A percentile compares a stretch with the other conserved stretches of the same genome.
Evolutionary conservation across 2,888 invertebrate species (phyloP).

Genomic region (Microplitis manilae): DNA sequence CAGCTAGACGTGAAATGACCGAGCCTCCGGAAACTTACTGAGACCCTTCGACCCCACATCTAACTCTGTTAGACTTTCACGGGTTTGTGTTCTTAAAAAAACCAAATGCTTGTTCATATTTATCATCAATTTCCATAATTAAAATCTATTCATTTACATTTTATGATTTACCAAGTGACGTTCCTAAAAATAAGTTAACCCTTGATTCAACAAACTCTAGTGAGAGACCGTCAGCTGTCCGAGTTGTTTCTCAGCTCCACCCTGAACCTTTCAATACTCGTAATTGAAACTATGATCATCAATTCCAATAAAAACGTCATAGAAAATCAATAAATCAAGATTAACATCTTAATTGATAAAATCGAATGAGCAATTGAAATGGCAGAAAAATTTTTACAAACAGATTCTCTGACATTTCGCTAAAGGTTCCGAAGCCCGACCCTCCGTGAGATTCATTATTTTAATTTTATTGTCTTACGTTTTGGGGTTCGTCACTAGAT

Average conservation of each 20-base stretch:
- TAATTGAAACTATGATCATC: not conserved
- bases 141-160: not conserved
- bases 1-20: conserved; percentile 62
- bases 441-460: conserved; percentile 34
- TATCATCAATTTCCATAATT: too few relatives aligned
- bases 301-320: conserved; percentile 11
- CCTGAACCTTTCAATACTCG: not conserved
- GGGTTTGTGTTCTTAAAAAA: conserved; percentile 12
- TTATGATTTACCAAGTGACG: not conserved
- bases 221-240: conserved; percentile 53
- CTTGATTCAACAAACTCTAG: conserved; percentile 55
- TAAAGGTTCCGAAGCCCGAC: conserved; percentile 56
- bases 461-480: conserved; percentile 27
- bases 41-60: not conserved
- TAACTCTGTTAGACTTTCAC: not conserved
- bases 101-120: too few relatives aligned
- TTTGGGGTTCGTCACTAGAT: conserved; percentile 41
- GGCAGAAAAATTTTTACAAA: conserved; percentile 54
- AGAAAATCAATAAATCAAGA: conserved; percentile 29
- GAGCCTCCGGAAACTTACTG: conserved; percentile 49
- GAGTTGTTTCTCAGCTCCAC: conserved; percentile 3
- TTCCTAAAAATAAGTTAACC: not conserved
- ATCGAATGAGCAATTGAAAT: conserved; percentile 22
- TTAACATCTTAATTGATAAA: conserved; percentile 31
- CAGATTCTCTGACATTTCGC: conserved; percentile 65